Conservation (phyloP, 2,888 invertebrate genomes). For the Coelopa pilipes region DNA sequence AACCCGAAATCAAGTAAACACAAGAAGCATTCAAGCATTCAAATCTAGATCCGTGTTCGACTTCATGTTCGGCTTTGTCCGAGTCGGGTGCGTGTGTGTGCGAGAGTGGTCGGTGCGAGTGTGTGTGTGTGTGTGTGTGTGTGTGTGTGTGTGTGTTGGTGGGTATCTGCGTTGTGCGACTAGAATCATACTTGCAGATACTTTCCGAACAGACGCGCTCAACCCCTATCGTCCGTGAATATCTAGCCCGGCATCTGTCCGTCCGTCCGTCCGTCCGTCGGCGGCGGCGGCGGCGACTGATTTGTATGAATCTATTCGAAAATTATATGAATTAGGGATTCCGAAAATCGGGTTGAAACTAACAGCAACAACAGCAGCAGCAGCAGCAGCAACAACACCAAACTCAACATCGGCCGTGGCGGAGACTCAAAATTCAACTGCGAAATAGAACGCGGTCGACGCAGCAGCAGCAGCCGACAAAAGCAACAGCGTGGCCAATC, state of each 20-base stretch:
- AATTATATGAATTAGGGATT: slow-evolving; percentile 10
- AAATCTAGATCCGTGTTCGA: too few relatives aligned
- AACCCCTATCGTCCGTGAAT: slow-evolving; percentile 38
- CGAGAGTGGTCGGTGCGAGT: background rate
- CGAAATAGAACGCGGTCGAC: background rate
- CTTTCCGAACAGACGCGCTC: slow-evolving; percentile 27
- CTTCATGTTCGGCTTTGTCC: too few relatives aligned
- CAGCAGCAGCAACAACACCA: background rate
- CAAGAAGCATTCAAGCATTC: too few relatives aligned
- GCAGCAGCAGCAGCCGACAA: too few relatives aligned
- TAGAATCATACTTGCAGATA: slow-evolving; percentile 43
- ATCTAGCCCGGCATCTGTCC: slow-evolving; percentile 20
- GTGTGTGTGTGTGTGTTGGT: background rate
- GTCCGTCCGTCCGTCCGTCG: background rate
- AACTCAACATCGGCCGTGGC: background rate
- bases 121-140: background rate
- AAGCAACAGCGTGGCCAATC: background rate
- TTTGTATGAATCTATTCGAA: slow-evolving; percentile 24
- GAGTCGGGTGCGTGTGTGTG: background rate
- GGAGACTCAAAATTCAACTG: slow-evolving; percentile 23
- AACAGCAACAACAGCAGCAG: too few relatives aligned
- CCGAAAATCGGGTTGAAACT: background rate
- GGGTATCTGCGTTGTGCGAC: slow-evolving; percentile 1
- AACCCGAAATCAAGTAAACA: too few relatives aligned
- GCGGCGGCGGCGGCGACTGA: background rate